Evolutionary conservation across 2,797 vertebrate species (phyloP).

Genomic region (Chelonia mydas): DNA sequence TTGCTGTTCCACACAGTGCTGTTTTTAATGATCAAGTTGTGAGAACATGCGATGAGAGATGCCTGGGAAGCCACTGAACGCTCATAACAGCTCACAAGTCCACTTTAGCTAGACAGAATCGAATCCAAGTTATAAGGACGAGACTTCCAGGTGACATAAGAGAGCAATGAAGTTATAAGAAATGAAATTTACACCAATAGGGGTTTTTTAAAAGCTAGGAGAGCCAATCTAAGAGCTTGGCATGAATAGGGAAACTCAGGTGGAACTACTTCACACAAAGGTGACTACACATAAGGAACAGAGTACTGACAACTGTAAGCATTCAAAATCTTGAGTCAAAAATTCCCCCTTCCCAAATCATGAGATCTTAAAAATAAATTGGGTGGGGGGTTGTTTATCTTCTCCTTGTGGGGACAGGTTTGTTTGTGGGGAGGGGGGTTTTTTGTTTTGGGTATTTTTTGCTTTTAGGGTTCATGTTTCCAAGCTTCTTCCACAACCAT

Average conservation of each 20-base stretch:
- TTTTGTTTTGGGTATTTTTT: background rate
- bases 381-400: background rate
- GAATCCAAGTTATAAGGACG: background rate
- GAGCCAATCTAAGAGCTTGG: background rate
- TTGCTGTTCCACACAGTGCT: background rate
- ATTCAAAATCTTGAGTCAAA: background rate
- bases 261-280: rapidly evolving
- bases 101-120: background rate
- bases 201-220: too few relatives aligned
- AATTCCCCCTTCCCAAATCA: too few relatives aligned
- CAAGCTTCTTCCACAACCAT: background rate
- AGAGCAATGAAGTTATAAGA: background rate
- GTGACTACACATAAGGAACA: rapidly evolving
- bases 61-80: background rate
- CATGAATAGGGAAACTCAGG: background rate
- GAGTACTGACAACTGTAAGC: background rate
- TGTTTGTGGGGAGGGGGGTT: background rate
- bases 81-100: background rate
- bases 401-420: background rate
- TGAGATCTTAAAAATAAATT: too few relatives aligned
- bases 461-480: background rate
- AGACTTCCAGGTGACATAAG: background rate
- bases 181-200: too few relatives aligned
- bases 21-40: background rate
- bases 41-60: background rate